Conservation (phyloP, 2,888 invertebrate species). For the Macropis europaea region DNA sequence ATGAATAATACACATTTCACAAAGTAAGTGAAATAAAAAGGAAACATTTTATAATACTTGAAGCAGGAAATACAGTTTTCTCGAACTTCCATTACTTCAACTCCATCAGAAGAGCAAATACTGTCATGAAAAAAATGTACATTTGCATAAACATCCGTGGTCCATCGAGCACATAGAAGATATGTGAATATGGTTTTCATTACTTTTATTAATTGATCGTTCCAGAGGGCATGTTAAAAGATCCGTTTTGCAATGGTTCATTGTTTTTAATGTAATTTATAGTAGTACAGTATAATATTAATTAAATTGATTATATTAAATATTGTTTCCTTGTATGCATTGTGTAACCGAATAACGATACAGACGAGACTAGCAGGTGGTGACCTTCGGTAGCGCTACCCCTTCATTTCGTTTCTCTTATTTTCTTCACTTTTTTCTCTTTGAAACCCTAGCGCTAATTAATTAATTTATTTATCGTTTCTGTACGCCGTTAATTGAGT, state of each 20-base stretch:
- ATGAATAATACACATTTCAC: too few species aligned
- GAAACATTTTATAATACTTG: too few species aligned
- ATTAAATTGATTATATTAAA: slow-evolving; percentile 79
- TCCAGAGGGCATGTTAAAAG: slow-evolving; percentile 37
- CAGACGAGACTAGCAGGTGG: slow-evolving; percentile 77
- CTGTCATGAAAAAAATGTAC: too few species aligned
- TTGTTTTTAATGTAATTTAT: slow-evolving; percentile 77
- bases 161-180: background rate
- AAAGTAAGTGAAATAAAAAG: too few species aligned
- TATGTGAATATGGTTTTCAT: background rate
- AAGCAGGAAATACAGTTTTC: too few species aligned
- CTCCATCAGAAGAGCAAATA: too few species aligned
- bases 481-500: slow-evolving; percentile 57
- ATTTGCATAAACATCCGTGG: too few species aligned
- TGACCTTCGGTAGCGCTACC: slow-evolving; percentile 76
- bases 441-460: slow-evolving; percentile 73
- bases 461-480: slow-evolving; percentile 64
- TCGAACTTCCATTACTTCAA: too few species aligned
- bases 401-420: slow-evolving; percentile 25
- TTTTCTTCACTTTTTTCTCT: slow-evolving; percentile 58
- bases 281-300: slow-evolving; percentile 78
- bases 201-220: slow-evolving; percentile 4
- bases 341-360: slow-evolving; percentile 78
- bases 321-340: slow-evolving; percentile 78
- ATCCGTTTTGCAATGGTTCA: slow-evolving; percentile 68